Percentiles rank a stretch among this genome's conserved stretches.
phyloP scores from a whole-genome alignment of 2,113 vertebrate species.

The Calidris pygmaea region DNA sequence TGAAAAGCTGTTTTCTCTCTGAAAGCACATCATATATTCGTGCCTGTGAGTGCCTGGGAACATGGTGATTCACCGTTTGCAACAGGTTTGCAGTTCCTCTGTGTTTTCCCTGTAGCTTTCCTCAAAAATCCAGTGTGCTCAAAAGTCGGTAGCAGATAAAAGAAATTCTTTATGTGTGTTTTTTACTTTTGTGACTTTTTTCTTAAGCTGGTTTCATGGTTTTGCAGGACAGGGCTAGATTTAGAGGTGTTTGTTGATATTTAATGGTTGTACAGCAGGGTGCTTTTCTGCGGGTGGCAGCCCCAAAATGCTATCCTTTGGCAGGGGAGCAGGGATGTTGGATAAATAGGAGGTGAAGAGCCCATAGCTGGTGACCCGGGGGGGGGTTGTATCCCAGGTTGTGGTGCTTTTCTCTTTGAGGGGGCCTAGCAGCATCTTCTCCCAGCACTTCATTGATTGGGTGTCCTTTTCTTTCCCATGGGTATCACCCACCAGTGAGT shows the following conservation, averaged over 20 bases:
- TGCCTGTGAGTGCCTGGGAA: neutral
- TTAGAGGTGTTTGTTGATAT: neutral
- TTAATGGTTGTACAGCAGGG: rapidly evolving
- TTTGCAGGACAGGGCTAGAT: neutral
- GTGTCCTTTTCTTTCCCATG: neutral
- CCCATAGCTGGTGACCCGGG: neutral
- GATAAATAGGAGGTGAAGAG: neutral
- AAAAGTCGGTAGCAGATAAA: neutral
- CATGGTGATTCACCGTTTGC: neutral
- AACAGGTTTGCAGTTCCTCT: neutral
- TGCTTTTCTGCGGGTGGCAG: neutral
- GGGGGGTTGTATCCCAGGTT: neutral
- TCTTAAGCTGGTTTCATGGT: neutral
- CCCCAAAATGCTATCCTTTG: neutral
- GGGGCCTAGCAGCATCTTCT: neutral
- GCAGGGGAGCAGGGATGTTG: neutral
- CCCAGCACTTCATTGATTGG: neutral
- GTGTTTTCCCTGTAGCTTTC: neutral
- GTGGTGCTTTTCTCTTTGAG: neutral
- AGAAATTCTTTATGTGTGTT: neutral
- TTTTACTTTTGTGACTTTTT: neutral
- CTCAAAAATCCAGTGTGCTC: neutral
- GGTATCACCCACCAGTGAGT: neutral
- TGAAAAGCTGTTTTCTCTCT: neutral
- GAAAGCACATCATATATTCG: rapidly evolving